phyloP scores from a whole-genome alignment of 2,113 vertebrate species.

The Antechinus flavipes region DNA sequence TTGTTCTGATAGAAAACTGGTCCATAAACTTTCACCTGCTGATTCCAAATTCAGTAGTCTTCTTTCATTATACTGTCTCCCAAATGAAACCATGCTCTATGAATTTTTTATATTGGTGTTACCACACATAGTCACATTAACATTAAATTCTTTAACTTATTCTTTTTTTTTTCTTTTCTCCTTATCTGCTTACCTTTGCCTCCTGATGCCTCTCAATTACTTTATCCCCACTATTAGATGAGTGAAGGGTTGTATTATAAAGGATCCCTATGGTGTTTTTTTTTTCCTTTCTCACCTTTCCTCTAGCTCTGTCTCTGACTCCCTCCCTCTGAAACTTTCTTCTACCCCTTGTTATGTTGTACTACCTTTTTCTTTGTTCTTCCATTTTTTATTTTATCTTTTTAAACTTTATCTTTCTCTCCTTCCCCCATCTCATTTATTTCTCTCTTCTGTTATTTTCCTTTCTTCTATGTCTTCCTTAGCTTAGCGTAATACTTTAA shows the following conservation, averaged over 20 bases:
- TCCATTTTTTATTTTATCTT: not conserved
- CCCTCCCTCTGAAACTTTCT: not conserved
- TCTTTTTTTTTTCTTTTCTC: too few relatives aligned
- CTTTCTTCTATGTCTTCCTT: not conserved
- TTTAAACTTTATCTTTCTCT: not conserved
- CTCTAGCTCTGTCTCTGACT: not conserved
- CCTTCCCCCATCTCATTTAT: not conserved
- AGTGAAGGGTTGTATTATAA: too few relatives aligned
- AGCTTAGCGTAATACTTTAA: not conserved
- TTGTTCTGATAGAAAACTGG: not conserved
- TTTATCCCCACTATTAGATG: too few relatives aligned
- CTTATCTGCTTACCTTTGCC: not conserved
- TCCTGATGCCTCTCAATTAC: not conserved
- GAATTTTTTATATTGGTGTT: too few relatives aligned
- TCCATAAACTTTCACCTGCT: not conserved
- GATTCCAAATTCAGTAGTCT: not conserved
- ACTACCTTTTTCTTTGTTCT: not conserved
- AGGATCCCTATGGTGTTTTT: too few relatives aligned
- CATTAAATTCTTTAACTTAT: too few relatives aligned
- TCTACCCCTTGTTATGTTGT: not conserved
- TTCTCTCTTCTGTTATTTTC: not conserved
- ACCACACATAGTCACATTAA: too few relatives aligned
- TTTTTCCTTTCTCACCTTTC: too few relatives aligned
- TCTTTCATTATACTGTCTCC: too few relatives aligned
- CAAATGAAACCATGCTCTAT: too few relatives aligned